Base-by-base conservation (phyloP, 2,888 invertebrate genomes). In the Leptodirus hochenwartii region DNA sequence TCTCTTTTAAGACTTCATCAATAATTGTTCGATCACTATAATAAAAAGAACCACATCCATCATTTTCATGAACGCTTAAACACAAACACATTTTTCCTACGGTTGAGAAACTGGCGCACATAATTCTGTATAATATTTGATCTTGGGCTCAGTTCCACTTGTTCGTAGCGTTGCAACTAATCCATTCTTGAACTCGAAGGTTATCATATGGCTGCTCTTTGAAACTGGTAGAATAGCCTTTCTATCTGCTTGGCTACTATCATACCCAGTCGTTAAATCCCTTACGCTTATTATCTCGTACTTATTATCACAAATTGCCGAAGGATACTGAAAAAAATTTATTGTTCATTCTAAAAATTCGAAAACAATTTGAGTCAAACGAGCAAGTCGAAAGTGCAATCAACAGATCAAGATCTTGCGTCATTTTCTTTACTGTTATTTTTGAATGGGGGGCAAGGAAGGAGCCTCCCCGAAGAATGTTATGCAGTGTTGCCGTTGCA, bases 61-160 rank as follows among this genome's bases (percentile, higher is more conserved):
- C 6, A 10, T 6, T 6, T 6, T 6, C 12, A 6, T 24, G 8
- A 6, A 9, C 11, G 8, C 12, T 6, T 9, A 24, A 10, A 24
- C 29, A 27, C 23, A 17, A 13, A 24, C 23, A 22, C 17, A 27
- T 12, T 6, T 15, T 34, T 58, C 61, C 59, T 56, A 73, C 69
- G 58, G 62, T 43, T 70, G 61, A 11, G 60, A 61, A 9, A 76
- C 73, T 25, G 63, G 51, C 34, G 77, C 75, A 40, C 81, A 75
- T 32, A 88, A 61, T 54, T 95, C 98, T 1, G 87, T 80, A 58
- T 99, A 99, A 58, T 93, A 99, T 60, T 99, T 99, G 44, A 99
- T 71, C 56, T 99, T 99, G 23, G 98, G 98, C 54, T 99, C 98
- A 0, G 98, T 99, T 25, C 98, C 98, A 53, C 93, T 93, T 2